These are phyloP conservation scores for Pungitius pungitius DNA, from an alignment of 2,113 vertebrate species.

Conservation along the genomic window DNA sequence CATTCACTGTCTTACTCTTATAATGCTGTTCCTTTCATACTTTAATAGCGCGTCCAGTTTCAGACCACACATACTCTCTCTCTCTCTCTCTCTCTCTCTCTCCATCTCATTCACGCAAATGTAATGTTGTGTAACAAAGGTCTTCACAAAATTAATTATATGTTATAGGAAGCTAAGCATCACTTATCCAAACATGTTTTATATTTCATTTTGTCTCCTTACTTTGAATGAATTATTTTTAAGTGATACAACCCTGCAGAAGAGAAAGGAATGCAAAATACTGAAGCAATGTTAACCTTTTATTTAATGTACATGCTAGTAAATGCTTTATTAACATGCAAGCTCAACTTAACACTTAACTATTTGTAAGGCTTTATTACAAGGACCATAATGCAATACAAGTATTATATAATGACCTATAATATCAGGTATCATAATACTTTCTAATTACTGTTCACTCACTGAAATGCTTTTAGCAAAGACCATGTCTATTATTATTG, in stretches of 20 bases:
- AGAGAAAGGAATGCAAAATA: background rate
- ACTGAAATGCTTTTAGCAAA: no score
- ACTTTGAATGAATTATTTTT: background rate
- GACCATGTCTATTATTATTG: no score
- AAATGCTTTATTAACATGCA: background rate
- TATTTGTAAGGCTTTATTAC: background rate
- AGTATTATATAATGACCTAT: no score
- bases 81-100: background rate
- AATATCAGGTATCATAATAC: no score
- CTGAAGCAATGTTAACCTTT: background rate
- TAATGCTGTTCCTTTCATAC: constrained; percentile 11
- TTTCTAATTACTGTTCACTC: no score
- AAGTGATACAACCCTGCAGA: background rate
- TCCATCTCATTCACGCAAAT: constrained; percentile 2
- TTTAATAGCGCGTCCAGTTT: background rate
- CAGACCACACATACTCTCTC: background rate
- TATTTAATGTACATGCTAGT: background rate
- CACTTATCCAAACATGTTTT: background rate
- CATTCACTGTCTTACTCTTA: background rate
- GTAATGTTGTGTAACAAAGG: constrained; percentile 9
- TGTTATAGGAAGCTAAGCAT: background rate
- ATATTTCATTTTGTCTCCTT: background rate
- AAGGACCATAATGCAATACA: no score
- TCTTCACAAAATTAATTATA: constrained; percentile 10
- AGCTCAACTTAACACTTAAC: background rate